Base-by-base conservation (phyloP, 2,888 invertebrate species). In the Drosophila tanythrix region DNA sequence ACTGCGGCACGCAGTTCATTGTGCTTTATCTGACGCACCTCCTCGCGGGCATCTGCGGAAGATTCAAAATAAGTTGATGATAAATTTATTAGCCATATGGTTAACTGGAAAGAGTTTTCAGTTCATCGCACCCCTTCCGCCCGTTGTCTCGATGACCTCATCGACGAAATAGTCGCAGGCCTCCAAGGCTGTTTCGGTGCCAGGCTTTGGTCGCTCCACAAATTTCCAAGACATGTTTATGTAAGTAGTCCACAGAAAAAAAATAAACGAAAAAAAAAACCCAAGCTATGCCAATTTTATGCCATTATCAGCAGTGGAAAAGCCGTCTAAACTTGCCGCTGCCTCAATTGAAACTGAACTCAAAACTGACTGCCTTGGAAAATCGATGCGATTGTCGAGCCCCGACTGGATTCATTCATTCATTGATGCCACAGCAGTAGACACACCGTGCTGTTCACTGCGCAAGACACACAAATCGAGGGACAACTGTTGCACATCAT, bases 1-100 rank as follows among this genome's bases (percentile, higher is more conserved):
- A 97, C 96, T 53, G 97, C 96, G 84, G 97, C 96, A 15, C 97
- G 95, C 36, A 98, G 94, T 53, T 96, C 95, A 18, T 95, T 94
- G 93, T 98, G 97, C 67, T 96, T 95, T 21, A 96, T 95, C 63
- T 96, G 94, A 57, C 96, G 92, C 76, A 96, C 95, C 79, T 96
- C 95, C 92, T 98, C 98, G 85, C 95, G 91, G 40, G 93, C 92
- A 92, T 93, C 93, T 93, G 74, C 5, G 8, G 18, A n/a, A 1
- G 3, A 50, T 8, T 27, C 29, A 11, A 46, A 4, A 56, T 35
- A 48, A 40, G 21, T 53, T 27, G 15, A 46, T 25, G 25, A 25
- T 46, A 8, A 25, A 25, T 25, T 25, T 46, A 8, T 3, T 46
- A 3, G 46, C 15, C 8, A 25, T 25, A 25, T 25, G 25, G 7